Percentiles rank a stretch among this genome's conserved stretches.
These are phyloP conservation scores for Lithosia quadra DNA, from an alignment of 2,888 invertebrate species.

Conservation along the genomic window DNA sequence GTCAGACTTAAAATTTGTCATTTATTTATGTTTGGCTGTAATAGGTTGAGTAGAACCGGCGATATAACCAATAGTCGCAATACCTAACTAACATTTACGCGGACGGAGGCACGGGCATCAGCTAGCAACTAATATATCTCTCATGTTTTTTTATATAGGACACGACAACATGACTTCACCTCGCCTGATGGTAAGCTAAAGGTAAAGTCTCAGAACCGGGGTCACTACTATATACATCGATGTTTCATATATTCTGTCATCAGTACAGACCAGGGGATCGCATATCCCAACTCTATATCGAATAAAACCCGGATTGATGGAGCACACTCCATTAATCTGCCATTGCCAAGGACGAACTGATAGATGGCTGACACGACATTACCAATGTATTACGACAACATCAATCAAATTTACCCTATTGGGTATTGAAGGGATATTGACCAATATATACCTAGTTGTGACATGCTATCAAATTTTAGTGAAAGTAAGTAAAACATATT, in stretches of 20 bases:
- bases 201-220: no score
- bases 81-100: no score
- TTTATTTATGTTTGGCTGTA: no score
- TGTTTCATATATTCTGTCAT: constrained; percentile 6
- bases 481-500: neutral
- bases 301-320: constrained; percentile 58
- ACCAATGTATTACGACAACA: constrained; percentile 55
- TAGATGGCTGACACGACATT: constrained; percentile 68
- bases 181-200: no score
- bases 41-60: no score
- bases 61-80: no score
- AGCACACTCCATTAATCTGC: constrained; percentile 65
- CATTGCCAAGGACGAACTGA: constrained; percentile 71
- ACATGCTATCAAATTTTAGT: neutral
- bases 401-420: constrained; percentile 26
- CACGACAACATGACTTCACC: no score
- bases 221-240: no score
- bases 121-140: no score
- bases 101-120: no score
- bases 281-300: constrained; percentile 28
- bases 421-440: constrained; percentile 31
- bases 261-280: neutral
- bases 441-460: constrained; percentile 23
- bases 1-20: no score
- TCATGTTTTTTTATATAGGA: no score